Conservation (phyloP, 2,888 invertebrate species). For the Lomographa bimaculata region DNA sequence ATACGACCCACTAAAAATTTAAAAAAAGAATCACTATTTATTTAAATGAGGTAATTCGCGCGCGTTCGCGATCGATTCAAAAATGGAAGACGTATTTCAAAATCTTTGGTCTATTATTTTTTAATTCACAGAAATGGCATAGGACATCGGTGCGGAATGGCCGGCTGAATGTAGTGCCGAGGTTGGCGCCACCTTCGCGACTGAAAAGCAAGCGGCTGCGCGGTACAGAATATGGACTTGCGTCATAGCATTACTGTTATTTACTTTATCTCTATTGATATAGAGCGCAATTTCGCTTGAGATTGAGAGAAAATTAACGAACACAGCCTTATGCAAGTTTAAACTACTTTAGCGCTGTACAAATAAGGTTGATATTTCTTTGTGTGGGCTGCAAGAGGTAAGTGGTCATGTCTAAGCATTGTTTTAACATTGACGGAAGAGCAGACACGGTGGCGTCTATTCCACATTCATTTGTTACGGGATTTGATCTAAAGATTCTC, state of each 20-base stretch:
- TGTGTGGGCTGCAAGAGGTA: conserved; percentile 6
- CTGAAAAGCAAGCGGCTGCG: conserved; percentile 70
- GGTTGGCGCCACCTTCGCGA: conserved; percentile 68
- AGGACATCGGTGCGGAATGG: conserved; percentile 28
- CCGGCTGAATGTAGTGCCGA: conserved; percentile 43
- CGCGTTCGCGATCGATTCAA: too few relatives aligned
- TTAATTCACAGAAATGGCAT: conserved; percentile 51
- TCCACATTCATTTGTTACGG: conserved; percentile 54
- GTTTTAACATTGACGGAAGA: conserved; percentile 64
- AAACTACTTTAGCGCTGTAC: conserved; percentile 1
- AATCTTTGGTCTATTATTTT: conserved; percentile 36
- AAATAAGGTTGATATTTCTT: conserved; percentile 37
- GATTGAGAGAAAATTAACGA: conserved; percentile 24
- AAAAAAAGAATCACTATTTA: too few relatives aligned
- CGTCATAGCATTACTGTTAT: conserved; percentile 32
- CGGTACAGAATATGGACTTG: conserved; percentile 40
- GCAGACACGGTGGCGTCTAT: conserved; percentile 65
- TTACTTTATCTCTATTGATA: conserved; percentile 25
- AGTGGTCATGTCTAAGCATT: conserved; percentile 42
- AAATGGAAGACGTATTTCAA: conserved; percentile 60
- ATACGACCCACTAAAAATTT: conserved; percentile 4
- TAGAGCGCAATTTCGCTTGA: conserved; percentile 45
- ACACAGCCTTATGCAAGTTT: conserved; percentile 16
- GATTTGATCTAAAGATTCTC: conserved; percentile 40
- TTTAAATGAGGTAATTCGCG: too few relatives aligned